A percentile compares a stretch with the other conserved stretches of the same genome.
phyloP scores from a whole-genome alignment of 2,113 vertebrate species.

The Dicaeum eximium region DNA sequence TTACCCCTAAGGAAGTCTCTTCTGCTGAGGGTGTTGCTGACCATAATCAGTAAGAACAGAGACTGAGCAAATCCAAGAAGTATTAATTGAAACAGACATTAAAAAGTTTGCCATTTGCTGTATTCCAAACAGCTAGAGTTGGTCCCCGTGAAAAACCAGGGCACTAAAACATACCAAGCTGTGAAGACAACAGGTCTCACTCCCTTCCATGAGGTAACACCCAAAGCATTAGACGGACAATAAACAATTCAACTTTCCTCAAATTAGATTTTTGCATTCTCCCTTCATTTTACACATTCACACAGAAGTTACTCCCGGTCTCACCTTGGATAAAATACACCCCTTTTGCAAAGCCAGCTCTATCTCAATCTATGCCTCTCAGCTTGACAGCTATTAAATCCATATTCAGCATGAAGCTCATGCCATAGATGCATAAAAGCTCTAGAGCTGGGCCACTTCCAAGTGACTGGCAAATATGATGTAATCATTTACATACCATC shows the following conservation, averaged over 20 bases:
- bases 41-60: not conserved
- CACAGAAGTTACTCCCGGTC: not conserved
- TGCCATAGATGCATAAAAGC: conserved; percentile 31
- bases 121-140: not conserved
- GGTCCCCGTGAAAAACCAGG: not conserved
- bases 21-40: not conserved
- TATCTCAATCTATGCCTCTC: not conserved
- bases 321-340: not conserved
- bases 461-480: conserved; percentile 27
- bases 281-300: not conserved
- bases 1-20: not conserved
- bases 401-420: not conserved
- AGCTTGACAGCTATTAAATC: conserved; percentile 31
- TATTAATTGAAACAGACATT: not conserved
- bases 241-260: not conserved
- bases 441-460: conserved; percentile 41
- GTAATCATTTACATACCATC: conserved; percentile 53
- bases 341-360: not conserved
- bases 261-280: not conserved
- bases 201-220: not conserved
- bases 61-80: not conserved
- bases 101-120: not conserved
- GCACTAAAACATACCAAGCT: not conserved
- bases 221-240: not conserved
- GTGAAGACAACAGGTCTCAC: not conserved